Conservation (phyloP, 92 coral and sea anemone species). For the Zoanthus solanderi region DNA sequence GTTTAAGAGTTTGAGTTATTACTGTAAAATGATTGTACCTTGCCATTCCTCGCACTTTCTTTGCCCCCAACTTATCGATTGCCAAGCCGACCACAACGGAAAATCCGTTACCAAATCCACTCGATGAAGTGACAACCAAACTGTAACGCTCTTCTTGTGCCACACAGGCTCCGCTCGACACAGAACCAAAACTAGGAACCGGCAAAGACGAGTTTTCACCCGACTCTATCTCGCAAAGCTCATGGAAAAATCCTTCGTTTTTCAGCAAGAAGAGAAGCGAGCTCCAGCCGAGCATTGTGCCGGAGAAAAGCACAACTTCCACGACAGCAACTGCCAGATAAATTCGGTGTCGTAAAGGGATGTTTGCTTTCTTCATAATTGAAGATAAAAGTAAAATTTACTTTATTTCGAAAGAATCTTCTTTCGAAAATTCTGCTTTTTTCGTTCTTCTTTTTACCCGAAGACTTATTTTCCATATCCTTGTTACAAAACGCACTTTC, state of each 20-base stretch:
- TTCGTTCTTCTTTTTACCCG: conserved; percentile 5
- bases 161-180: conserved; percentile 21
- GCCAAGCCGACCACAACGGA: conserved; percentile 56
- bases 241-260: conserved; percentile 53
- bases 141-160: conserved; percentile 67
- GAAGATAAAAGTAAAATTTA: background rate
- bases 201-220: background rate
- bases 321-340: conserved; percentile 46
- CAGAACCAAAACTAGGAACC: background rate
- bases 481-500: background rate
- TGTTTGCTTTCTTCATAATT: conserved; percentile 26
- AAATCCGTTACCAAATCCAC: conserved; percentile 23
- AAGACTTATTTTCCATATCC: conserved; percentile 41
- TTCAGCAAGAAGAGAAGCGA: conserved; percentile 59
- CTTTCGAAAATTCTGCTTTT: conserved; percentile 17
- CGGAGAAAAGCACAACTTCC: conserved; percentile 54
- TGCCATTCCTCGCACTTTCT: conserved; percentile 52
- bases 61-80: conserved; percentile 63
- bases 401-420: conserved; percentile 15
- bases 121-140: conserved; percentile 36
- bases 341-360: conserved; percentile 45
- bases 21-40: conserved; percentile 28
- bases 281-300: conserved; percentile 66
- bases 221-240: conserved; percentile 41
- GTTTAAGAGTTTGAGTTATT: no score